Evolutionary conservation across 2,888 invertebrate species (phyloP), one percentile per base, ranked within the genome.

Genomic region (Charanyca ferruginea): DNA sequence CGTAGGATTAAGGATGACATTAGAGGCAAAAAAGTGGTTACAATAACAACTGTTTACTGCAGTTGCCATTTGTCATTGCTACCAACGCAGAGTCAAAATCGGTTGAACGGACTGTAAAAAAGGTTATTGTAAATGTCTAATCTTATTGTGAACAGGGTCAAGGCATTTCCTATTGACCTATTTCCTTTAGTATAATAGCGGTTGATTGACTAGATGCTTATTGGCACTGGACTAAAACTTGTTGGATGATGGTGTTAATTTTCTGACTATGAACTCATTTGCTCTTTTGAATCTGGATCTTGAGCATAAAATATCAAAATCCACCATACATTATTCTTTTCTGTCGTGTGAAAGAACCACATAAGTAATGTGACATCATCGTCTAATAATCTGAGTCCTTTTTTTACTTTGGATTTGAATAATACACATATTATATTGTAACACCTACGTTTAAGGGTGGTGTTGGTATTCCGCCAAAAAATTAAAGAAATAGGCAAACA

Each of bases 291-390:
- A 54, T 44, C 28, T 53, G 28, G 18, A 62, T 55, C 20, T 41
- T 13, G 11, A 55, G 5, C 45, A 7, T 25, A 25, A 52, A 54
- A 58, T 65, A 23, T 44, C 20, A 28, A 32, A 71, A 71, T 11
- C 20, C 48, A 45, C 32, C 16, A 45, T 35, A 22, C 16, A 45
- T n/a, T 57, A 28, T 49, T 49, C 3, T 20, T 41, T 32, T 52
- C n/a, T 32, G 11, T 0, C 20, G 16, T 42, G 28, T 20, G 64
- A 38, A 61, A 44, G 28, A 68, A 38, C 38, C 22, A 22, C 20
- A 16, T 25, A 38, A n/a, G n/a, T n/a, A n/a, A 9, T 18, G 60
- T 85, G 85, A 85, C 66, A 78, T 85, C 84, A 85, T 61, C 73
- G 81, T 73, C 83, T 77, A 70, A 79, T 65, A 66, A 85, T 81